Base-by-base conservation (phyloP, 2,113 vertebrate species). In the Dicentrarchus labrax region DNA sequence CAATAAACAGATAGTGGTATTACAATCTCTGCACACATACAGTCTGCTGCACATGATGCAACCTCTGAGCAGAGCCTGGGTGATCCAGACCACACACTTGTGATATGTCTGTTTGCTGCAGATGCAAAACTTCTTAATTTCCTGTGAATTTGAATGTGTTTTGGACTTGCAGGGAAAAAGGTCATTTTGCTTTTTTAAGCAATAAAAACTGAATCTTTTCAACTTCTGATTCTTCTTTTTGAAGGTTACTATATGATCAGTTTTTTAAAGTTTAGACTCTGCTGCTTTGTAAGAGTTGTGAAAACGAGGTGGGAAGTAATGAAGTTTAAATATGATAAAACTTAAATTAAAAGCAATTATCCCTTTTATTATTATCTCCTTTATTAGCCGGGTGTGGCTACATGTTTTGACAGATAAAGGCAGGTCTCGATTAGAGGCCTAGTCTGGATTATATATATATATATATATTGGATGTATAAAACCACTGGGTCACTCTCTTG, bases 1-100 rank as follows among this genome's bases (percentile, higher is more conserved):
- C 84, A 88, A 82, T 80, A 91, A 84, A 89, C 43, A 82, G 62
- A 54, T 54, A 24, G 57, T n/a, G 57, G 36, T 69, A 48, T 87
- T 74, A 72, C 30, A 51, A 73, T 87, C 57, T 72, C 73, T 77
- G 78, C 72, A 80, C 54, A 68, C 43, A 56, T 53, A 56, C 72
- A 54, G 56, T 59, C 11, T 43, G 51, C 62, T 89, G 78, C 61
- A 83, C 87, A 84, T 87, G 83, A 92, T 86, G 76, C 87, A 86
- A 86, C 85, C 60, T 73, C 79, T 75, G 72, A 90, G 90, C 64
- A 60, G 66, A 73, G 71, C n/a, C 62, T 22, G 10, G 62, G 78
- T 68, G 64, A 91, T 84, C 72, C 48, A 61, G 68, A 77, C 70
- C 66, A 67, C 64, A 82, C 59, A 54, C 48, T 72, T 67, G 74